Conservation (phyloP, 1,140 invertebrate species). For the Drosophila melanica region DNA sequence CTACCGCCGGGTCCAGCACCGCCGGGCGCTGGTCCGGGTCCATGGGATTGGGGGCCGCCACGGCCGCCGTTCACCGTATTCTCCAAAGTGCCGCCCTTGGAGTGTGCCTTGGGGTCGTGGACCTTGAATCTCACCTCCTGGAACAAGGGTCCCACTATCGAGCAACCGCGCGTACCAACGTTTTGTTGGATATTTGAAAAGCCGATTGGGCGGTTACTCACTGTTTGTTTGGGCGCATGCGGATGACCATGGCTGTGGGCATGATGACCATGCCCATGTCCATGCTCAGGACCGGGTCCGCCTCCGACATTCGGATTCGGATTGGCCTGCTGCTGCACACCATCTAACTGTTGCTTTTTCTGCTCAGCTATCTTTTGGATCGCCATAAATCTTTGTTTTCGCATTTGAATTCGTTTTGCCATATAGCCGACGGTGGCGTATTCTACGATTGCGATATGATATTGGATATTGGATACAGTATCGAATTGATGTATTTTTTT, state of each 20-base stretch:
- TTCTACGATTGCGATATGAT: conserved; percentile 87
- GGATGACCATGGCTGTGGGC: conserved; percentile 84
- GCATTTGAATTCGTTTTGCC: conserved; percentile 97
- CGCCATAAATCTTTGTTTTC: conserved; percentile 94
- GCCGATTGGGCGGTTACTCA: conserved; percentile 84
- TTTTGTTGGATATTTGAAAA: conserved; percentile 84
- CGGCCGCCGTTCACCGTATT: conserved; percentile 94
- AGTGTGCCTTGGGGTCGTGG: conserved; percentile 95
- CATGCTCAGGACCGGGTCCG: conserved; percentile 80
- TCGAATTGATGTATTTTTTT: conserved; percentile 56
- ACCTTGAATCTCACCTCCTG: conserved; percentile 98
- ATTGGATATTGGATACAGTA: conserved; percentile 60
- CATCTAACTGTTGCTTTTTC: conserved; percentile 91
- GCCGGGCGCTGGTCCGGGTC: conserved; percentile 65
- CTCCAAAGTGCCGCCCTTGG: conserved; percentile 94
- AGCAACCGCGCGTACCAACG: conserved; percentile 85
- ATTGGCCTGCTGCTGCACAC: conserved; percentile 86
- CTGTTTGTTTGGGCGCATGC: conserved; percentile 84
- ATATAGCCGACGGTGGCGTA: conserved; percentile 97
- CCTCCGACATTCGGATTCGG: conserved; percentile 81
- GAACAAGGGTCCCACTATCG: conserved; percentile 91
- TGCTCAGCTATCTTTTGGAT: conserved; percentile 95
- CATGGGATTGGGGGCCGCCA: conserved; percentile 85
- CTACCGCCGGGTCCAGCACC: conserved; percentile 84
- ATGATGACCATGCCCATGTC: conserved; percentile 84